Evolutionary conservation across 2,797 vertebrate genomes (phyloP).

Genomic region (Lagodon rhomboides): DNA sequence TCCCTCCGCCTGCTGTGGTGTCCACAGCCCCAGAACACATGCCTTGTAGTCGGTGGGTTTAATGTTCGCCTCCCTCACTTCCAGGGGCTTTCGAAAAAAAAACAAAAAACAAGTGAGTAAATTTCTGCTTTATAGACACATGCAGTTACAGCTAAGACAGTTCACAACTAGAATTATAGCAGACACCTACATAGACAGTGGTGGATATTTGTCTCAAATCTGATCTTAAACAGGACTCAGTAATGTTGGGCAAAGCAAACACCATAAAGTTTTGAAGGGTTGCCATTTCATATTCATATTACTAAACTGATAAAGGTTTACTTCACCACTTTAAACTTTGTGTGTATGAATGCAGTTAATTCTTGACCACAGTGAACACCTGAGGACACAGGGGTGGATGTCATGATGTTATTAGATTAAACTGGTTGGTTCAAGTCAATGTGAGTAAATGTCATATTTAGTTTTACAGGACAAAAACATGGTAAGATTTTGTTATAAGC

Average conservation of each 20-base stretch:
- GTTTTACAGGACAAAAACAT: too few relatives aligned
- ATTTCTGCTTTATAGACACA: not conserved
- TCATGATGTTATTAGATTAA: too few relatives aligned
- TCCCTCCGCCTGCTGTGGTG: conserved; percentile 62
- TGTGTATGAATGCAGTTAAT: too few relatives aligned
- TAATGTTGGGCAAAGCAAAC: not conserved
- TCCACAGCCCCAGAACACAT: conserved; percentile 85
- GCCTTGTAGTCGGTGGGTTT: conserved; percentile 78
- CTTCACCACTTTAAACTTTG: not conserved
- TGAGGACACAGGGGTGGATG: too few relatives aligned
- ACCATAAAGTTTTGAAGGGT: too few relatives aligned
- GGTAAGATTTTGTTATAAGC: too few relatives aligned
- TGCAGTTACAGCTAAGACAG: not conserved
- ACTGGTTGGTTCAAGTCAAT: too few relatives aligned
- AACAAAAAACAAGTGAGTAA: not conserved
- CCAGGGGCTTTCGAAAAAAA: conserved; percentile 79
- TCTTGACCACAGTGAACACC: too few relatives aligned
- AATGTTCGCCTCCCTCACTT: conserved; percentile 80
- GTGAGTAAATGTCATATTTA: too few relatives aligned
- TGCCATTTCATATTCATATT: not conserved
- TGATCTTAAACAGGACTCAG: not conserved
- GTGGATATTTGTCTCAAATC: too few relatives aligned
- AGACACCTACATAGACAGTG: not conserved
- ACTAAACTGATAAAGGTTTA: not conserved
- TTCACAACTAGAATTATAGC: not conserved